A percentile compares a stretch with the other conserved stretches of the same genome.
These are phyloP conservation scores for Malacosoma neustria DNA, from an alignment of 2,888 invertebrate genomes.

Conservation along the genomic window DNA sequence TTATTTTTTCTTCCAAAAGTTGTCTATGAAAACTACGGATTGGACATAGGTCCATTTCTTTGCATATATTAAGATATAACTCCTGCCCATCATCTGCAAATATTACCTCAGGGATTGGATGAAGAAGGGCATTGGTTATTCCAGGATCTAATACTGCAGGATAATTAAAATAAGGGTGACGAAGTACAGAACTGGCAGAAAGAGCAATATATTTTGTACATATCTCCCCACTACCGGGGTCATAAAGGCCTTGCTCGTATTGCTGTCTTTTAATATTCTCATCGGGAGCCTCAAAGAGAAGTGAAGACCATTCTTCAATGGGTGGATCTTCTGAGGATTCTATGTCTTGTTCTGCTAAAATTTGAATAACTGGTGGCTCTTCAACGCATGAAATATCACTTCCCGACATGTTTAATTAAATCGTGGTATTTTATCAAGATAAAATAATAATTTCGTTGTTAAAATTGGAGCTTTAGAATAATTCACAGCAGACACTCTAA, in stretches of 20 bases:
- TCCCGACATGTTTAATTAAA: background rate
- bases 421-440: too few species aligned
- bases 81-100: conserved; percentile 29
- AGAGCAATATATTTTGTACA: conserved; percentile 25
- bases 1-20: conserved; percentile 22
- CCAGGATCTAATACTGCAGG: conserved; percentile 33
- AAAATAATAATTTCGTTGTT: too few species aligned
- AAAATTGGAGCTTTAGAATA: too few species aligned
- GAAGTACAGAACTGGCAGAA: conserved; percentile 26
- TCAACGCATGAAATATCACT: background rate
- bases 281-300: conserved; percentile 13
- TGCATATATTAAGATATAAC: conserved; percentile 28
- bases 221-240: conserved; percentile 28
- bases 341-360: conserved; percentile 6
- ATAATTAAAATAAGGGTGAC: conserved; percentile 28
- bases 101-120: conserved; percentile 16
- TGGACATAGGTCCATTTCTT: conserved; percentile 26
- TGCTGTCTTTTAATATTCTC: conserved; percentile 21
- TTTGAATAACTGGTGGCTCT: background rate
- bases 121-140: conserved; percentile 24
- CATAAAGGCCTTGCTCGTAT: conserved; percentile 18
- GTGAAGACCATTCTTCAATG: conserved; percentile 31
- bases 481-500: too few species aligned
- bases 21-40: conserved; percentile 27
- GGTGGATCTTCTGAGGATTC: conserved; percentile 23